Percentiles rank a stretch among this genome's conserved stretches.
Evolutionary conservation across 2,797 vertebrate species (phyloP).

Genomic region (Coracias cyanogaster): DNA sequence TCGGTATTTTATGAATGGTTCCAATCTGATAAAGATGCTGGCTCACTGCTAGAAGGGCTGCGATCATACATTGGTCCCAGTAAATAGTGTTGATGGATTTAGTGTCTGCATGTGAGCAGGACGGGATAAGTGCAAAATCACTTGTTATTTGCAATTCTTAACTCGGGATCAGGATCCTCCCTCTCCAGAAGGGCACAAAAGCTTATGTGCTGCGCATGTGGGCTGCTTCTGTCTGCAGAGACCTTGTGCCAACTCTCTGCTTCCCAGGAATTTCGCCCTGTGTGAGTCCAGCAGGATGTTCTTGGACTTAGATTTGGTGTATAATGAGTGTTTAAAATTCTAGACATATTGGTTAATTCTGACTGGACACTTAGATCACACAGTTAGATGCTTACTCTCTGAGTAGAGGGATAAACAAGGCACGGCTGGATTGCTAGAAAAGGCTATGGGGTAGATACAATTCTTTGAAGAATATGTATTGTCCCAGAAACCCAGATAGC

Average conservation of each 20-base stretch:
- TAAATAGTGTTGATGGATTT: not conserved
- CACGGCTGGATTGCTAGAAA: not conserved
- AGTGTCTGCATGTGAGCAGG: not conserved
- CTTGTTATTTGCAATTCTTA: not conserved
- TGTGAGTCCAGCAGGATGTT: constrained; percentile 57
- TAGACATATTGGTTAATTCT: constrained; percentile 56
- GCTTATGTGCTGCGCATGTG: not conserved
- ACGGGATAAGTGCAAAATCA: not conserved
- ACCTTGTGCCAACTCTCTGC: constrained; percentile 24
- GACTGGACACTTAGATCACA: constrained; percentile 23
- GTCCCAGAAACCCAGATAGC: not conserved
- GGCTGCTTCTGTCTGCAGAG: constrained; percentile 25
- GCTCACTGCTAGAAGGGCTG: not conserved
- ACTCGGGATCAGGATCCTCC: not conserved
- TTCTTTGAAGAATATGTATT: not conserved
- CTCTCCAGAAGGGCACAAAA: not conserved
- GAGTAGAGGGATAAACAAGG: not conserved
- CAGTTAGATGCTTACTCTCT: constrained; percentile 16
- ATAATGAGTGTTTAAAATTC: constrained; percentile 44
- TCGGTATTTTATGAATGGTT: not conserved
- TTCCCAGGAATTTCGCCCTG: constrained; percentile 56
- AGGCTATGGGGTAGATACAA: not conserved
- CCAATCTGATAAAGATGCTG: constrained; percentile 56
- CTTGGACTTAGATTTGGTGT: constrained; percentile 54
- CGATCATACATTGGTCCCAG: not conserved